phyloP scores from a whole-genome alignment of 2,888 invertebrate genomes.

The Mimumesa dahlbomi region DNA sequence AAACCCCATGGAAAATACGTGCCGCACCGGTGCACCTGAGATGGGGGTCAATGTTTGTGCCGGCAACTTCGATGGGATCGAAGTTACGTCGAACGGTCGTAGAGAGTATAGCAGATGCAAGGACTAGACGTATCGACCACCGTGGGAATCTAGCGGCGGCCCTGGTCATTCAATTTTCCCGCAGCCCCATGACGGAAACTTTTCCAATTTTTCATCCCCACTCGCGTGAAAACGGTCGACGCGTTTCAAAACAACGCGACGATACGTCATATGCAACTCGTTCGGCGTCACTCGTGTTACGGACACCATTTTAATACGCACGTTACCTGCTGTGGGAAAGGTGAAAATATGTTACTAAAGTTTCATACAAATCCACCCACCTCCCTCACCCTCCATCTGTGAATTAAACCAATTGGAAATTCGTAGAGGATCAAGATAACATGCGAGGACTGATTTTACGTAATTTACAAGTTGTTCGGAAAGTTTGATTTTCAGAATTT shows the following conservation, averaged over 20 bases:
- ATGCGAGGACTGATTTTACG: too few species aligned
- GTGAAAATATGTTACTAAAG: too few species aligned
- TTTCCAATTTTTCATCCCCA: slow-evolving; percentile 46
- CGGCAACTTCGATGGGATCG: slow-evolving; percentile 43
- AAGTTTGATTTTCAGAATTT: too few species aligned
- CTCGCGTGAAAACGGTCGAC: neutral
- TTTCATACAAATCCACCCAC: too few species aligned
- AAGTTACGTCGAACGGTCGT: slow-evolving; percentile 13
- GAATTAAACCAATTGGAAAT: too few species aligned
- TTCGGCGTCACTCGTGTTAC: neutral
- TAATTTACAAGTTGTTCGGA: too few species aligned
- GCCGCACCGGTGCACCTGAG: slow-evolving; percentile 21
- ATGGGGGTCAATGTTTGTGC: slow-evolving; percentile 41
- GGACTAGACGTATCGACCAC: slow-evolving; percentile 4
- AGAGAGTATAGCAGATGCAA: slow-evolving; percentile 13
- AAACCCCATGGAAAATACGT: too few species aligned
- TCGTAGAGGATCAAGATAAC: too few species aligned
- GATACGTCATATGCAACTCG: neutral
- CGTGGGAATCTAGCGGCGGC: neutral
- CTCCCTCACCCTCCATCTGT: too few species aligned
- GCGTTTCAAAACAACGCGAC: slow-evolving; percentile 5
- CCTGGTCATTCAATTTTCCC: slow-evolving; percentile 43
- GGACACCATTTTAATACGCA: neutral
- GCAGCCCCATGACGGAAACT: slow-evolving; percentile 31
- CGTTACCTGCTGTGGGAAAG: too few species aligned